Evolutionary conservation across 2,888 invertebrate species (phyloP).

Genomic region (Sthenelais limicola): DNA sequence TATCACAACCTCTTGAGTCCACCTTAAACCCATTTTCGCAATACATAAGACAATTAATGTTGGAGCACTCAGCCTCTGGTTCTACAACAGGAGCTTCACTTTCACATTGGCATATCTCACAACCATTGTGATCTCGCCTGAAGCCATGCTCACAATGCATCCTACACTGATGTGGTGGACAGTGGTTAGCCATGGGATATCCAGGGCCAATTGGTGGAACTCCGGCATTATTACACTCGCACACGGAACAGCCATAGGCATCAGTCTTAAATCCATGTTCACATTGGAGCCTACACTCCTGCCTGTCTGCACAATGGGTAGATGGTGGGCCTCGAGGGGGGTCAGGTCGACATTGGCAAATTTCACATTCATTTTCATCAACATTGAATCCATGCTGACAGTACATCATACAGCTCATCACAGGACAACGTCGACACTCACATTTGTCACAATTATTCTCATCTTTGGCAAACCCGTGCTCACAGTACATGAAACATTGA

Average conservation of each 20-base stretch:
- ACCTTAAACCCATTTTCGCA: conserved; percentile 38
- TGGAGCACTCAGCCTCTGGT: conserved; percentile 5
- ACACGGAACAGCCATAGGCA: conserved; percentile 34
- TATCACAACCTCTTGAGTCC: conserved; percentile 36
- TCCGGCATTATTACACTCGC: conserved; percentile 30
- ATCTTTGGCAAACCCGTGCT: conserved; percentile 37
- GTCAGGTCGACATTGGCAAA: neutral
- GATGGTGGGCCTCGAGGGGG: neutral
- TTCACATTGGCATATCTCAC: neutral
- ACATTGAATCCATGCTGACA: conserved; percentile 38
- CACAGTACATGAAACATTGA: conserved; percentile 39
- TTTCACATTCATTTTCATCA: conserved; percentile 32
- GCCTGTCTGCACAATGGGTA: neutral
- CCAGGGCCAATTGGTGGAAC: neutral
- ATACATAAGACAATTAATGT: conserved; percentile 12
- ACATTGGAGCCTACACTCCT: conserved; percentile 36
- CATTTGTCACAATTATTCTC: conserved; percentile 21
- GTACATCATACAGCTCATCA: conserved; percentile 41
- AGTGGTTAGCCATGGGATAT: too few species aligned
- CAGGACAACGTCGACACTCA: conserved; percentile 5
- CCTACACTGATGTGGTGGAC: conserved; percentile 5
- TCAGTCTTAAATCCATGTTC: conserved; percentile 39
- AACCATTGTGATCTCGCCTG: conserved; percentile 3
- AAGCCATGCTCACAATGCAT: conserved; percentile 34
- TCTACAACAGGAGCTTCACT: neutral